Conservation (phyloP, 2,113 vertebrate species). For the Entelurus aequoreus region DNA sequence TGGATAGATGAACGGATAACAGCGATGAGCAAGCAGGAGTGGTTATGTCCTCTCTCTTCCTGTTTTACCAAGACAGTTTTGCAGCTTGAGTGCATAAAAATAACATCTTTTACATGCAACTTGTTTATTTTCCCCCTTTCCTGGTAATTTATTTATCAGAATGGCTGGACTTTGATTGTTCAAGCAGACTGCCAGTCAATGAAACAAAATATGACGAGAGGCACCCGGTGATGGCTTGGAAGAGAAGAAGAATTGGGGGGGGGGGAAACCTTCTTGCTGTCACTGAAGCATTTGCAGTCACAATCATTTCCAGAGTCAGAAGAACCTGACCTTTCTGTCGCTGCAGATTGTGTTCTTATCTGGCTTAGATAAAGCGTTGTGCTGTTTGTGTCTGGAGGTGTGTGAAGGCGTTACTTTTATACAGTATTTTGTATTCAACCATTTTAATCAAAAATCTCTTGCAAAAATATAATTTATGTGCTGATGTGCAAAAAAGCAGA, state of each 20-base stretch:
- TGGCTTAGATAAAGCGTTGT: background rate
- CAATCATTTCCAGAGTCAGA: background rate
- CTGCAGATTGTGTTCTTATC: slow-evolving; percentile 1
- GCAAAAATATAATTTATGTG: no score
- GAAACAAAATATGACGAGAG: slow-evolving; percentile 20
- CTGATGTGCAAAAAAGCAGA: background rate
- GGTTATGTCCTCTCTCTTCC: slow-evolving; percentile 1
- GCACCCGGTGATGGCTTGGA: background rate
- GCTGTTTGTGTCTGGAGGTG: background rate
- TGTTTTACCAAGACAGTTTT: slow-evolving; percentile 7
- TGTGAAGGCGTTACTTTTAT: background rate
- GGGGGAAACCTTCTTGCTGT: background rate
- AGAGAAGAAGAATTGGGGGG: background rate
- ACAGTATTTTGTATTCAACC: background rate
- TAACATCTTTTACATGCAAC: slow-evolving; percentile 22
- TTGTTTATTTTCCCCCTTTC: background rate
- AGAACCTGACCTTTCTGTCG: background rate
- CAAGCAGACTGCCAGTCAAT: slow-evolving; percentile 8
- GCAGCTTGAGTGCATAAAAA: slow-evolving; percentile 17
- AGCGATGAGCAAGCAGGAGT: no score
- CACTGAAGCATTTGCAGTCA: background rate
- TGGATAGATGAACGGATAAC: no score
- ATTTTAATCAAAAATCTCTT: background rate
- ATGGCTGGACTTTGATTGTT: slow-evolving; percentile 5
- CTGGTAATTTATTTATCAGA: slow-evolving; percentile 35